Conservation (phyloP, 64 coral and sea anemone species). For the Pachyseris speciosa region DNA sequence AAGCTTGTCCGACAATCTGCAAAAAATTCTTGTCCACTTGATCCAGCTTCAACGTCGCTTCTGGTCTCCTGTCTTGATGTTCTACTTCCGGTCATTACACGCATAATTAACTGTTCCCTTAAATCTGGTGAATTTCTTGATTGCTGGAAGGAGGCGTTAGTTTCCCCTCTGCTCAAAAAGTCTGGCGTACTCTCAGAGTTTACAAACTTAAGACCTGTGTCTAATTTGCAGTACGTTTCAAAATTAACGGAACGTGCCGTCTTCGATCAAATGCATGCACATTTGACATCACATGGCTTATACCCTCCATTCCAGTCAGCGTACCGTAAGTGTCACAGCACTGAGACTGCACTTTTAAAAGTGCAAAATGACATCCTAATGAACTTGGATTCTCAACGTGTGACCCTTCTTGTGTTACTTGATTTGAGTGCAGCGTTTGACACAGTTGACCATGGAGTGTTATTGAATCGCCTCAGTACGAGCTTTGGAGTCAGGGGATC, state of each 20-base stretch:
- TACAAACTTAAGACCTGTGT: constrained; percentile 27
- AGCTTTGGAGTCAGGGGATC: constrained; percentile 29
- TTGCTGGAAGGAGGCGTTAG: constrained; percentile 36
- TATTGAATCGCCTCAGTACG: constrained; percentile 10
- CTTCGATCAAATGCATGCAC: constrained; percentile 30
- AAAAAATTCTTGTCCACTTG: constrained; percentile 58
- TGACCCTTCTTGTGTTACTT: constrained; percentile 17
- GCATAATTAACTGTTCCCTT: constrained; percentile 47
- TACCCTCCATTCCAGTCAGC: constrained; percentile 21
- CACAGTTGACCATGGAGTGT: constrained; percentile 39
- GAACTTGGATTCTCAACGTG: constrained; percentile 13
- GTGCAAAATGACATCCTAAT: constrained; percentile 8
- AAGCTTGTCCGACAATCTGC: constrained; percentile 4
- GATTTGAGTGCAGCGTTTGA: constrained; percentile 46
- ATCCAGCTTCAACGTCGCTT: constrained; percentile 49
- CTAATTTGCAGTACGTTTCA: constrained; percentile 11
- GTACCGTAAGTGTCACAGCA: background rate
- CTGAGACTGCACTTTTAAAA: constrained; percentile 16
- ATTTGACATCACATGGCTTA: constrained; percentile 21
- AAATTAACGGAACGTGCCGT: constrained; percentile 41
- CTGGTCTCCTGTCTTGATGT: constrained; percentile 42
- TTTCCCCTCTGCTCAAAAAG: constrained; percentile 38
- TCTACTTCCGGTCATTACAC: constrained; percentile 42
- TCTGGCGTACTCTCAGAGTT: constrained; percentile 21
- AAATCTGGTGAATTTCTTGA: constrained; percentile 22